These are phyloP conservation scores for Geothlypis trichas DNA, from an alignment of 2,113 vertebrate genomes.

Conservation along the genomic window DNA sequence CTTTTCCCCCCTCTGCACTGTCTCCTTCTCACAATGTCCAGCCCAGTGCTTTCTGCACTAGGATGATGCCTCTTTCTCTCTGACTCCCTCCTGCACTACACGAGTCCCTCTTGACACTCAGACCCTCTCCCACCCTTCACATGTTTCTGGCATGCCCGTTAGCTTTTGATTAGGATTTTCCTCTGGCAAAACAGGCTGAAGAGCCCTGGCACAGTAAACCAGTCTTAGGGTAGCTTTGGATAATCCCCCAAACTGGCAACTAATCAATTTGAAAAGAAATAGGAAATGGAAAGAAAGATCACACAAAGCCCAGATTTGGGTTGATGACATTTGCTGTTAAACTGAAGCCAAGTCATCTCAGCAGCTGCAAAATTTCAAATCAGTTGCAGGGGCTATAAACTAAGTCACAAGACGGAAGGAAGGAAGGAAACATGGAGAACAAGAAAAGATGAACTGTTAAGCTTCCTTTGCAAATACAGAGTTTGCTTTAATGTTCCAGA, in stretches of 20 bases:
- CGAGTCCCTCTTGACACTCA: not conserved
- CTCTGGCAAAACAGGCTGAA: not conserved
- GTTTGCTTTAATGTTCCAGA: constrained; percentile 33
- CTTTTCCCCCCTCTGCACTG: not conserved
- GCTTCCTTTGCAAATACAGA: constrained; percentile 24
- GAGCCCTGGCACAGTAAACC: not conserved
- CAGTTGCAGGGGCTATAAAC: not conserved
- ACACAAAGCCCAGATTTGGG: not conserved
- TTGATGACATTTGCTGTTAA: not conserved
- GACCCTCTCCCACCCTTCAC: not conserved
- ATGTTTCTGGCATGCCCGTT: not conserved
- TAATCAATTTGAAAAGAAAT: not conserved
- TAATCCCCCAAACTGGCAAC: not conserved
- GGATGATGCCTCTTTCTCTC: not conserved
- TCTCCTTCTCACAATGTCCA: fast-evolving
- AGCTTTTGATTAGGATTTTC: not conserved
- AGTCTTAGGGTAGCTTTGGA: not conserved
- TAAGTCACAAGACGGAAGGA: constrained; percentile 20
- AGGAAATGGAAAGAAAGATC: not conserved
- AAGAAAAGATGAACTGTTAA: constrained; percentile 35
- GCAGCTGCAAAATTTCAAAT: constrained; percentile 50
- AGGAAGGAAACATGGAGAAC: constrained; percentile 46
- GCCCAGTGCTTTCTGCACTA: not conserved
- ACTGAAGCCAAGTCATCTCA: not conserved
- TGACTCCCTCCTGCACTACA: not conserved